Base-by-base conservation (phyloP, 2,888 invertebrate species). In the Hyposoter didymator region DNA sequence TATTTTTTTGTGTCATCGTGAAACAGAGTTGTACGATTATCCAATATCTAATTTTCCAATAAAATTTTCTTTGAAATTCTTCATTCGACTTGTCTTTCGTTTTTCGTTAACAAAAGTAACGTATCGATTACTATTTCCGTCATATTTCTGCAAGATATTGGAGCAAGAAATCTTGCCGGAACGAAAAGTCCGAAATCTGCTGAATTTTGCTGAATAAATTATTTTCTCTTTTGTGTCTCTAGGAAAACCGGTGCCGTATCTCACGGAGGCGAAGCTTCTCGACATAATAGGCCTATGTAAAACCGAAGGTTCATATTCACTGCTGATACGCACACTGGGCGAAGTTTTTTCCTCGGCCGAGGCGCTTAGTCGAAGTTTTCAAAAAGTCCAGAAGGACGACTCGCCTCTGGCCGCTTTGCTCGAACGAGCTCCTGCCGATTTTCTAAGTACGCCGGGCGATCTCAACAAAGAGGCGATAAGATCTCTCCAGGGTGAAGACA, bases 401-500 rank as follows among this genome's bases (percentile, higher is more conserved):
- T 94, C 95, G 22, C 94, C 95, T 2, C 91, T 95, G 17, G 94
- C 95, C 84, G 95, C 95, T 52, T 93, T 95, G 86, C 94, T 95
- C 28, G 94, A 95, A 66, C 94, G 95, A 90, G 95, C 95, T 14
- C 94, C 95, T n/a, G 94, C 90, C 32, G 91, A 90, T 43, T 88
- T 93, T 78, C 84, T 93, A 81, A 93, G 93, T 80, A 95, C 95
- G 87, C 93, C 96, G 1, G 94, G 94, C 64, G 95, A 95, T 87
- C 92, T 96, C 84, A 96, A 96, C 90, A 97, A 97, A 92, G 97
- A 97, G 94, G 96, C 96, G 87, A 95, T 96, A n/a, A 94, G 97
- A 76, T 95, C 96, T 8, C 94, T 97, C 82, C 97, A 97, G 92
- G 96, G 96, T 75, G 98, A 98, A 87, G 98, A 98, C 90, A 98